Base-by-base conservation (phyloP, 2,888 invertebrate genomes). In the Megamerina dolium region DNA sequence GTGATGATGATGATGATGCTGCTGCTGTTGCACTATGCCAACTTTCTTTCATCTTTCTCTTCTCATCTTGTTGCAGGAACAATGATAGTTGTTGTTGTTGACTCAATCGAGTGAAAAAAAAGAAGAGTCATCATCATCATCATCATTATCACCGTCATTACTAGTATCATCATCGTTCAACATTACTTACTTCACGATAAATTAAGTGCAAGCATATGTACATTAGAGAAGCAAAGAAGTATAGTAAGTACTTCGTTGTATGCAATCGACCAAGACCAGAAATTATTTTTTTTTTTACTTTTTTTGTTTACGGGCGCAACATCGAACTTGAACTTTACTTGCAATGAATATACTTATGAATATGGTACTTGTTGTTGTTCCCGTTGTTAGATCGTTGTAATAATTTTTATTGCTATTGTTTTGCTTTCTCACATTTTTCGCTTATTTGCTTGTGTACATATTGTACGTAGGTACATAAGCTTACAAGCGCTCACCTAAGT, bases 321-420 rank as follows among this genome's bases (percentile, higher is more conserved):
- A 36, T 27, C 36, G 31, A 48, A 42, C 61, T 61, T 61, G 61
- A 62, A 59, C 60, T 62, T 58, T 61, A 58, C 58, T 49, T 50
- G 58, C 61, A 56, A 56, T 56, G 58, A 59, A 62, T 60, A 57
- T 56, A 43, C 46, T 51, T 19, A 12, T 27, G 9, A 13, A 35
- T 37, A 26, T 16, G n/a, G 18, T 35, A 18, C 20, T 19, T 34
- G 2, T 16, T 39, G 32, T 16, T 39, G 38, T 16, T 26, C 16
- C 16, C 31, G 36, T 19, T 32, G 16, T 26, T 20, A n/a, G 12
- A 6, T 19, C 21, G 19, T 18, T 27, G n/a, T 35, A 20, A 12
- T 29, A 8, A 12, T 5, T 20, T 6, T 27, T 23, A 18, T 14
- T 31, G 39, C 31, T 31, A n/a, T 19, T 12, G 37, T 19, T 30